These are phyloP conservation scores for Drepanosiphum platanoidis DNA, from an alignment of 2,888 invertebrate genomes.

Conservation along the genomic window DNA sequence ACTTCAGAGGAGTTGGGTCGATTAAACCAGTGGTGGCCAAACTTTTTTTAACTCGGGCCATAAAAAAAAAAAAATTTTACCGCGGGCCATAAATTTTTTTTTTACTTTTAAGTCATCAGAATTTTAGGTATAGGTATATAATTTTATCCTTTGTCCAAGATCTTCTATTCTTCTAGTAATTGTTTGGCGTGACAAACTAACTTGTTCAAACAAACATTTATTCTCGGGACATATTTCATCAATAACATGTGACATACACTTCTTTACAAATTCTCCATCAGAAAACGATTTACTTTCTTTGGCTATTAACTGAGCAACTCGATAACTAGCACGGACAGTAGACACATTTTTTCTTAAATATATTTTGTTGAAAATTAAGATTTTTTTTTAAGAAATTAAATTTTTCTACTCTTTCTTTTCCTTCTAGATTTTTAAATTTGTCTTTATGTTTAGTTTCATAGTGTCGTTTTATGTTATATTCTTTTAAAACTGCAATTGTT, in stretches of 20 bases:
- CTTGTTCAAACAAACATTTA: conserved; percentile 33
- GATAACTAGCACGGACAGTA: conserved; percentile 33
- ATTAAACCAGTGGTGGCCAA: too few species aligned
- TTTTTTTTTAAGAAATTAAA: not conserved
- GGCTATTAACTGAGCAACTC: conserved; percentile 31
- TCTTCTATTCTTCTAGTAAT: conserved; percentile 47
- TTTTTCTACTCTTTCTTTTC: conserved; percentile 16
- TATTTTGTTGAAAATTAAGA: conserved; percentile 3
- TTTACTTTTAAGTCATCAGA: too few species aligned
- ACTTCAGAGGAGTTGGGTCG: too few species aligned
- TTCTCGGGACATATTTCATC: conserved; percentile 41
- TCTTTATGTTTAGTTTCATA: conserved; percentile 58
- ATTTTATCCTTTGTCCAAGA: too few species aligned
- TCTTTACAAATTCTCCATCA: conserved; percentile 42
- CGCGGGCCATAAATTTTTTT: too few species aligned
- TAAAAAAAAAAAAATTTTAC: too few species aligned
- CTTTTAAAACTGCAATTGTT: conserved; percentile 35
- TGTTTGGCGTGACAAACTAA: conserved; percentile 44
- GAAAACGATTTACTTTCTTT: conserved; percentile 44
- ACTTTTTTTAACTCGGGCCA: too few species aligned
- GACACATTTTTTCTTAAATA: conserved; percentile 10
- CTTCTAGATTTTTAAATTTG: conserved; percentile 41
- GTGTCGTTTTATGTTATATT: conserved; percentile 59
- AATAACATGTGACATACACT: conserved; percentile 30
- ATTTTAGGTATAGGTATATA: too few species aligned